Evolutionary conservation across 2,113 vertebrate species (phyloP).

Genomic region (Bufo bufo): DNA sequence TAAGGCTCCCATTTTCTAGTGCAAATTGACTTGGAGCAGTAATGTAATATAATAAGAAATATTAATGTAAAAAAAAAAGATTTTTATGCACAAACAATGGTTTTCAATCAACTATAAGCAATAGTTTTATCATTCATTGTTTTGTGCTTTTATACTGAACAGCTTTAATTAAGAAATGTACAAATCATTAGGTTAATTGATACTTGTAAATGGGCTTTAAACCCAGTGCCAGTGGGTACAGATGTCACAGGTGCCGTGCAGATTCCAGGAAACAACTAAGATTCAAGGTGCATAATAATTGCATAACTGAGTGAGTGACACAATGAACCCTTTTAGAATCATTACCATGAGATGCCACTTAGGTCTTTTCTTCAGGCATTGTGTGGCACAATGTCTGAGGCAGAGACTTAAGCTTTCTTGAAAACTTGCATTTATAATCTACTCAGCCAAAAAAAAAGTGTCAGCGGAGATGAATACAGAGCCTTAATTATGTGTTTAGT

Average conservation of each 20-base stretch:
- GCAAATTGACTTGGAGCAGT: too few species aligned
- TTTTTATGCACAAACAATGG: too few species aligned
- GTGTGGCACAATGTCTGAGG: not conserved
- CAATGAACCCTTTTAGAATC: not conserved
- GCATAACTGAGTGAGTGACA: too few species aligned
- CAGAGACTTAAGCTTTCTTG: not conserved
- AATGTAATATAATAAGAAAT: too few species aligned
- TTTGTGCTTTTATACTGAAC: not conserved
- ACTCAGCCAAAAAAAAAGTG: not conserved
- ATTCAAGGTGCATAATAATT: too few species aligned
- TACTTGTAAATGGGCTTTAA: not conserved
- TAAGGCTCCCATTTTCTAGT: too few species aligned
- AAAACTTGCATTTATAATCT: not conserved
- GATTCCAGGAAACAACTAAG: too few species aligned
- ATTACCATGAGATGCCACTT: not conserved
- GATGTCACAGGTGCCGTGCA: too few species aligned
- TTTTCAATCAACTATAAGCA: too few species aligned
- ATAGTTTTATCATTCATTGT: too few species aligned
- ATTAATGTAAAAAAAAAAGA: too few species aligned
- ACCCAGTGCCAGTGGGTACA: too few species aligned
- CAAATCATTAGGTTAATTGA: not conserved
- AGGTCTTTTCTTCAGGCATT: not conserved
- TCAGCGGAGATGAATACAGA: not conserved
- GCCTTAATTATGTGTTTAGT: not conserved
- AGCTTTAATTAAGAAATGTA: not conserved